These are phyloP conservation scores for Antidorcas marsupialis DNA, from an alignment of 2,113 vertebrate genomes.

Conservation along the genomic window DNA sequence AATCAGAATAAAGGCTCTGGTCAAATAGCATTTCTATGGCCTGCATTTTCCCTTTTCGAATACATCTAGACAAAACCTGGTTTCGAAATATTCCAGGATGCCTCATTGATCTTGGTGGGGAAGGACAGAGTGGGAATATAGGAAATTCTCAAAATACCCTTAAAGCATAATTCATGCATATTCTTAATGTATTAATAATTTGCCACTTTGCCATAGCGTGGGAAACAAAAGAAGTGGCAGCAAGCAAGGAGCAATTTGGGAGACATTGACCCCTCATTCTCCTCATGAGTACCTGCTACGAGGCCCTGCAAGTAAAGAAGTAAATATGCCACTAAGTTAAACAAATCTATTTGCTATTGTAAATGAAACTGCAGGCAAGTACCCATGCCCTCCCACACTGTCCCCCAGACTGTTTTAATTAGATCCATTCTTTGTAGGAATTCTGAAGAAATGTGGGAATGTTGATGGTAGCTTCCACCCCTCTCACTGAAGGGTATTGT, in stretches of 20 bases:
- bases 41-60: neutral
- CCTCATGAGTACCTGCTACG: neutral
- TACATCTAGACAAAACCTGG: neutral
- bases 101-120: neutral
- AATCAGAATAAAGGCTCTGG: neutral
- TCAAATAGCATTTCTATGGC: neutral
- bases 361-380: neutral
- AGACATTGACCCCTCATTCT: neutral
- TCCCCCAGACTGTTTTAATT: neutral
- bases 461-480: neutral
- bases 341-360: neutral
- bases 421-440: neutral
- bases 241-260: neutral
- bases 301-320: neutral
- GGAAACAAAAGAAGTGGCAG: neutral
- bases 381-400: neutral
- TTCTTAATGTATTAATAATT: neutral
- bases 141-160: neutral
- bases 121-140: neutral
- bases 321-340: neutral
- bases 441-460: neutral
- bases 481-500: neutral
- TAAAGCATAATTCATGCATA: neutral
- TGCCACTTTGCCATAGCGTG: neutral
- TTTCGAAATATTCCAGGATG: neutral